Base-by-base conservation (phyloP, 92 coral and sea anemone species). In the Virgularia gustaviana region DNA sequence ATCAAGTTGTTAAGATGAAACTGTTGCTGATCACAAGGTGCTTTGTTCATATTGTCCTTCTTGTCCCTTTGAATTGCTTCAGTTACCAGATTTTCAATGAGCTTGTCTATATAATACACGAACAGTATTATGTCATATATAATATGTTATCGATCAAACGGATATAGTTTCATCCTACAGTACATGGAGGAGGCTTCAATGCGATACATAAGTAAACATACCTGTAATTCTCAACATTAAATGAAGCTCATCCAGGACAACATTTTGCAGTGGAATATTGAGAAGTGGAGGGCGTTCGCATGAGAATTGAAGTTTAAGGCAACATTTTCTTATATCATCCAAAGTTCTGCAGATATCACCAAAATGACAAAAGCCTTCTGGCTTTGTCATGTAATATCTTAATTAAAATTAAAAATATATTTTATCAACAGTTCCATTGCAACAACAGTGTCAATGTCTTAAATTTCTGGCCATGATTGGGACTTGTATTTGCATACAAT, bases 191-290 rank as follows among this genome's bases (percentile, higher is more conserved):
- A n/a, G n/a, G n/a, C n/a, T n/a, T n/a, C n/a, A n/a, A n/a, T n/a
- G n/a, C n/a, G n/a, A n/a, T n/a, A n/a, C n/a, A n/a, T 10, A 22
- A 30, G 35, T 20, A 28, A 25, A 57, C 39, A 31, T 57, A 57
- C 65, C 65, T 59, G 65, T 30, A 59, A 59, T 33, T 59, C 65
- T 5, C 42, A 59, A 33, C 65, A 1, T n/a, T n/a, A n/a, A n/a
- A n/a, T n/a, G n/a, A n/a, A n/a, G n/a, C n/a, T n/a, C n/a, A n/a
- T n/a, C n/a, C 1, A 59, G 65, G 39, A 57, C 65, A 57, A 57
- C 39, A 31, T 57, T 57, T 28, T 57, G 19, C 65, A 57, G 15
- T 28, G 65, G 65, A 13, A 59, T 27, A 31, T 57, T 57, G 29
- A 57, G 64, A 5, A 57, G 64, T n/a, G 37, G 37, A 24, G 37